These are phyloP conservation scores for Dromococcyx pavoninus DNA, from an alignment of 2,797 vertebrate genomes.

Conservation along the genomic window DNA sequence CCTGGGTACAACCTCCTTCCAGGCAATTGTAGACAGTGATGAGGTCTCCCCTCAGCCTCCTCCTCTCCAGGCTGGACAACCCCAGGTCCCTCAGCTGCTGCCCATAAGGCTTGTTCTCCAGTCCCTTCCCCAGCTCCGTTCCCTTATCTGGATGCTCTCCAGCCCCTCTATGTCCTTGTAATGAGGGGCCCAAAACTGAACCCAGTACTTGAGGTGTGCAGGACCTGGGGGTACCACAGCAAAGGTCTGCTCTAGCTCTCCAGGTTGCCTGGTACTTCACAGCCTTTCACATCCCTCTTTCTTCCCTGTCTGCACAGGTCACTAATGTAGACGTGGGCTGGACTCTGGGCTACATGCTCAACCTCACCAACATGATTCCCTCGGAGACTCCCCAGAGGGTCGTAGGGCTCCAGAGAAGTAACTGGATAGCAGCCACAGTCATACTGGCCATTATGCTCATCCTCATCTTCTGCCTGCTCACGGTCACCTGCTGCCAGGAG, in stretches of 20 bases:
- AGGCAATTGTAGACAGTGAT: no score
- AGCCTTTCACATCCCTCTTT: background rate
- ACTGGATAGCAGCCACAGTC: conserved; percentile 66
- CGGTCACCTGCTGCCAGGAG: background rate
- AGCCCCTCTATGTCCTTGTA: no score
- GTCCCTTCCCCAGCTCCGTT: no score
- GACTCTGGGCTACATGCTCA: conserved; percentile 81
- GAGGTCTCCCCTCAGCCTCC: no score
- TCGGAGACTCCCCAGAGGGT: background rate
- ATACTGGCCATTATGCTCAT: conserved; percentile 61
- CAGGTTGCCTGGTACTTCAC: background rate
- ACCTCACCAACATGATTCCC: conserved; percentile 76
- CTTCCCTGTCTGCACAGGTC: conserved; percentile 55
- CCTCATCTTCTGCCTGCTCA: conserved; percentile 27
- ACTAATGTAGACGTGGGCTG: conserved; percentile 71
- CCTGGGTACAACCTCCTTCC: no score
- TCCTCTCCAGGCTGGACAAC: no score
- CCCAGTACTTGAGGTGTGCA: background rate
- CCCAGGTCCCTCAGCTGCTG: no score
- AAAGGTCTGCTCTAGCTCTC: background rate
- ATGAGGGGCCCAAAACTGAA: no score
- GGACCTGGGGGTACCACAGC: background rate
- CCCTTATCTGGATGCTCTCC: no score
- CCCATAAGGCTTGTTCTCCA: no score
- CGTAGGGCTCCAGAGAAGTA: conserved; percentile 20